Evolutionary conservation across 2,797 vertebrate species (phyloP).

Genomic region (Schizopygopsis malacanthus): DNA sequence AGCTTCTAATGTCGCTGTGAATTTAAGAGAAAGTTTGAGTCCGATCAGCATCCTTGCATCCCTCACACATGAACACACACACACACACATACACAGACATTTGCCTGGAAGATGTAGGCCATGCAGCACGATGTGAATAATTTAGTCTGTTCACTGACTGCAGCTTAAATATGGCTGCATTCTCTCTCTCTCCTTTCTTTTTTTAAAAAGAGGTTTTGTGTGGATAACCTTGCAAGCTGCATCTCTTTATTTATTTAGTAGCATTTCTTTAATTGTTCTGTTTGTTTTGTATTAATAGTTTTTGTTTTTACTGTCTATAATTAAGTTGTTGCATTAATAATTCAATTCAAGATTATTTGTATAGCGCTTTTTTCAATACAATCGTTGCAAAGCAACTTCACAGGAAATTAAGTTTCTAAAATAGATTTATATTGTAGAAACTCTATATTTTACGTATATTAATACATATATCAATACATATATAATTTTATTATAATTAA

Average conservation of each 20-base stretch:
- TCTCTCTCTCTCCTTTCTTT: background rate
- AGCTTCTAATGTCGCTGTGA: constrained; percentile 35
- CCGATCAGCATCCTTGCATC: constrained; percentile 9
- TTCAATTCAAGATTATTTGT: too few species aligned
- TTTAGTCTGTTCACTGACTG: constrained; percentile 48
- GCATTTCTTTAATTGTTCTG: background rate
- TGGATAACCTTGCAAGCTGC: constrained; percentile 16
- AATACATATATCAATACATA: background rate
- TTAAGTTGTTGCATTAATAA: background rate
- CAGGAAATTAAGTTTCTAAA: too few species aligned
- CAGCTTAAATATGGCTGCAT: constrained; percentile 27
- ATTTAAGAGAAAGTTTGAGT: constrained; percentile 8
- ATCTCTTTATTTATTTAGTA: constrained; percentile 28
- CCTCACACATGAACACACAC: constrained; percentile 31
- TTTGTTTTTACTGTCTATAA: background rate
- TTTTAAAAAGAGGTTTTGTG: background rate
- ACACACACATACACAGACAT: constrained; percentile 32
- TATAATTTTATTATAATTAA: background rate
- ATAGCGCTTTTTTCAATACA: too few species aligned
- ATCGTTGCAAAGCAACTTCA: too few species aligned
- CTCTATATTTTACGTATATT: too few species aligned
- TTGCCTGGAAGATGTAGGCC: constrained; percentile 52
- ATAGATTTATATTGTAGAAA: too few species aligned
- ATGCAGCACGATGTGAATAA: constrained; percentile 52
- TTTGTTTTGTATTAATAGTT: background rate